Percentiles rank a stretch among this genome's conserved stretches.
phyloP scores from a whole-genome alignment of 2,113 vertebrate species.

The Labrus mixtus region DNA sequence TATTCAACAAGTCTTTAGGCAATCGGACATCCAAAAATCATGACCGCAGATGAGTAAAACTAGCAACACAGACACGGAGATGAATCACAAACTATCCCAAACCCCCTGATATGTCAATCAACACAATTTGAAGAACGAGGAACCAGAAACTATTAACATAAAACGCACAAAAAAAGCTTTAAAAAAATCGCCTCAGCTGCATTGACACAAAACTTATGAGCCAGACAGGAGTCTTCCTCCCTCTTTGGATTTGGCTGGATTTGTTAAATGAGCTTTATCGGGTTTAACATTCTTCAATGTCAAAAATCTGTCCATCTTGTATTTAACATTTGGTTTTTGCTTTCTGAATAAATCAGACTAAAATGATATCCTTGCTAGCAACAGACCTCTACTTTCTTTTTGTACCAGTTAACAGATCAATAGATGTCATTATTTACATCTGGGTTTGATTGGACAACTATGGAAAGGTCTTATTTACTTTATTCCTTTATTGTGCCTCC shows the following conservation, averaged over 20 bases:
- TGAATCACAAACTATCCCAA: not conserved
- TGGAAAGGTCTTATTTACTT: not conserved
- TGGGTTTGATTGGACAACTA: not conserved
- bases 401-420: not conserved
- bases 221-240: conserved; percentile 15
- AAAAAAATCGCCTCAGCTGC: not conserved
- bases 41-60: conserved; percentile 8
- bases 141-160: not conserved
- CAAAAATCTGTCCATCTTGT: conserved; percentile 33
- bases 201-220: conserved; percentile 23
- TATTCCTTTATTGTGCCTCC: not conserved
- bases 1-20: conserved; percentile 29
- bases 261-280: conserved; percentile 39
- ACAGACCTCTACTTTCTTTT: not conserved
- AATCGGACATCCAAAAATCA: conserved; percentile 24
- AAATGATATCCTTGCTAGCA: not conserved
- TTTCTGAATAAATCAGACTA: conserved; percentile 20
- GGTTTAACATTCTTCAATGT: conserved; percentile 24
- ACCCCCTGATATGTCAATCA: conserved; percentile 8
- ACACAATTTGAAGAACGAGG: too few relatives aligned
- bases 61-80: conserved; percentile 2
- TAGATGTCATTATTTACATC: not conserved
- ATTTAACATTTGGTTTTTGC: conserved; percentile 27
- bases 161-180: not conserved
- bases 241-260: conserved; percentile 35